These are phyloP conservation scores for Drosophila truncata DNA, from an alignment of 1,140 invertebrate species.

Conservation along the genomic window DNA sequence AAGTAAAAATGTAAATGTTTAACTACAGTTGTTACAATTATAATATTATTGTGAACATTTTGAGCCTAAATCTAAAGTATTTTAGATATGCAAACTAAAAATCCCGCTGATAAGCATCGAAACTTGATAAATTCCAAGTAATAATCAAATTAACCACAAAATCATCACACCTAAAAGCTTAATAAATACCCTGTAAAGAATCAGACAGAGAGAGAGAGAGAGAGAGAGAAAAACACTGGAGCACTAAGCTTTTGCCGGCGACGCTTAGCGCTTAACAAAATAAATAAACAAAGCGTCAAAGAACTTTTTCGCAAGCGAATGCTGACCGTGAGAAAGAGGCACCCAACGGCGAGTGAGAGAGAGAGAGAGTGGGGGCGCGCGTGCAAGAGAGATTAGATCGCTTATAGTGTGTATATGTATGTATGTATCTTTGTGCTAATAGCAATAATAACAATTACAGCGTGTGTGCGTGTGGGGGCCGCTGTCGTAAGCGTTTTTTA, in stretches of 20 bases:
- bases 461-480: constrained; percentile 40
- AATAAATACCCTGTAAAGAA: neutral
- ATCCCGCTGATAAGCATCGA: too few relatives aligned
- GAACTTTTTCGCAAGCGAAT: constrained; percentile 77
- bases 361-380: constrained; percentile 25
- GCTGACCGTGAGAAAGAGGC: constrained; percentile 50
- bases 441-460: constrained; percentile 76
- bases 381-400: constrained; percentile 40
- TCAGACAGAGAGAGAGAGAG: neutral
- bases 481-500: constrained; percentile 79
- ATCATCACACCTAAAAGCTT: neutral
- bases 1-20: too few relatives aligned
- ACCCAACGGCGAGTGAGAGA: constrained; percentile 5
- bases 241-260: constrained; percentile 55
- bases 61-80: too few relatives aligned
- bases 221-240: neutral
- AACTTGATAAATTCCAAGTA: neutral
- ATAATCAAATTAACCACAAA: neutral
- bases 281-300: constrained; percentile 83
- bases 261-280: constrained; percentile 67
- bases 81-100: too few relatives aligned
- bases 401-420: constrained; percentile 15
- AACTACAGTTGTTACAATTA: too few relatives aligned
- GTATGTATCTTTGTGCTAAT: constrained; percentile 3
- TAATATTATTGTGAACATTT: too few relatives aligned